phyloP scores from a whole-genome alignment of 64 coral and sea anemone species.

The Stichodactyla mertensii region DNA sequence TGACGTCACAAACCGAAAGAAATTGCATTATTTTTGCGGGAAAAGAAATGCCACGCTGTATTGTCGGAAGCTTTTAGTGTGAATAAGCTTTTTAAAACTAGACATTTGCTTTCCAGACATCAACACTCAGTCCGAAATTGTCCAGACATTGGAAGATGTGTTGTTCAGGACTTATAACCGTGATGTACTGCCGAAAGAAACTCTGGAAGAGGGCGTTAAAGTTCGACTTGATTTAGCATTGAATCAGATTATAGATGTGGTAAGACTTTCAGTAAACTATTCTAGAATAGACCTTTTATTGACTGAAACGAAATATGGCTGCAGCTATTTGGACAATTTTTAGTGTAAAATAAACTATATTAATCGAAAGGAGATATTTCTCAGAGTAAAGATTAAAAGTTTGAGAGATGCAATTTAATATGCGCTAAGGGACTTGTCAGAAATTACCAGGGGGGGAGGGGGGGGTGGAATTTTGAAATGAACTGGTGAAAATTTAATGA shows the following conservation, averaged over 20 bases:
- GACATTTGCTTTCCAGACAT: background rate
- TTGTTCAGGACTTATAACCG: constrained; percentile 60
- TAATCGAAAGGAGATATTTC: no score
- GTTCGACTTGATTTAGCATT: constrained; percentile 65
- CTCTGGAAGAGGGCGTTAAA: constrained; percentile 43
- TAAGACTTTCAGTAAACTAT: background rate
- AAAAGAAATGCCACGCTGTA: background rate
- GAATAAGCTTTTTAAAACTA: background rate
- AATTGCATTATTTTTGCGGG: background rate
- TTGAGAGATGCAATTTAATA: no score
- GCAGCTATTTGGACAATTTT: no score
- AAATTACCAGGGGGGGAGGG: no score
- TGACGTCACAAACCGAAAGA: background rate
- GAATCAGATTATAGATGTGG: constrained; percentile 90
- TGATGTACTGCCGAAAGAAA: constrained; percentile 65
- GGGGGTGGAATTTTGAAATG: no score
- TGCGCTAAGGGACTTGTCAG: no score
- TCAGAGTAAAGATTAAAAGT: no score
- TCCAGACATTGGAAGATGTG: constrained; percentile 46
- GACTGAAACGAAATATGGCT: no score
- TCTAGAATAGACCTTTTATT: no score
- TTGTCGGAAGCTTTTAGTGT: background rate
- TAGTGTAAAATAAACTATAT: no score
- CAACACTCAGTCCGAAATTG: constrained; percentile 36
- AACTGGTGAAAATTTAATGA: no score